Conservation (phyloP, 2,888 invertebrate species). For the Temnothorax unifasciatus region DNA sequence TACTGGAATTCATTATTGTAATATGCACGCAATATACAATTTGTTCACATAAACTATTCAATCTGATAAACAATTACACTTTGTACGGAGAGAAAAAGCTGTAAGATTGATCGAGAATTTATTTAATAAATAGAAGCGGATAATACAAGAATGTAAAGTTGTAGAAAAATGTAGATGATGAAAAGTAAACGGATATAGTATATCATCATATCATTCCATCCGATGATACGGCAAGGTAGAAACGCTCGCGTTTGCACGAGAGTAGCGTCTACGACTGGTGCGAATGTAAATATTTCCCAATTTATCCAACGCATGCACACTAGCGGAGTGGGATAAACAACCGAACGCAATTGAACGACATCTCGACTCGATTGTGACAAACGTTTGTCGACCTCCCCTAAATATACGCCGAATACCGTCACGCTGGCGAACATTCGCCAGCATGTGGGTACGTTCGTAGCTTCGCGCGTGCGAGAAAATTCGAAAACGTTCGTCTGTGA, state of each 20-base stretch:
- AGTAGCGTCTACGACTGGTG: not conserved
- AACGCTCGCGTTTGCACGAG: not conserved
- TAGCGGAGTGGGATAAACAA: not conserved
- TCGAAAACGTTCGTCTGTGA: conserved; percentile 47
- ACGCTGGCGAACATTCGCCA: not conserved
- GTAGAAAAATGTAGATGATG: not conserved
- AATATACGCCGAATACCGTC: conserved; percentile 1
- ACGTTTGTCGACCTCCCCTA: conserved; percentile 28
- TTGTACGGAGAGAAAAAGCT: not conserved
- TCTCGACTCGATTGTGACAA: conserved; percentile 34
- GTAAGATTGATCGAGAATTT: not conserved
- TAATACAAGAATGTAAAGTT: not conserved
- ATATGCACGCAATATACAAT: not conserved
- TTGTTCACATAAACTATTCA: not conserved
- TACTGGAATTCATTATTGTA: not conserved
- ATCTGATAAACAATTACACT: not conserved
- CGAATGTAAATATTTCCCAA: conserved; percentile 9
- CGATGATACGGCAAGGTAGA: not conserved
- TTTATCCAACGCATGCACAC: conserved; percentile 19
- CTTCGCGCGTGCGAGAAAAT: conserved; percentile 21
- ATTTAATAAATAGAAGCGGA: not conserved
- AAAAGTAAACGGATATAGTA: not conserved
- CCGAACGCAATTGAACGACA: conserved; percentile 25
- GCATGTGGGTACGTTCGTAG: not conserved
- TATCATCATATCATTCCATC: not conserved